These are phyloP conservation scores for Montipora foliosa DNA, from an alignment of 64 coral and sea anemone genomes.

Conservation along the genomic window DNA sequence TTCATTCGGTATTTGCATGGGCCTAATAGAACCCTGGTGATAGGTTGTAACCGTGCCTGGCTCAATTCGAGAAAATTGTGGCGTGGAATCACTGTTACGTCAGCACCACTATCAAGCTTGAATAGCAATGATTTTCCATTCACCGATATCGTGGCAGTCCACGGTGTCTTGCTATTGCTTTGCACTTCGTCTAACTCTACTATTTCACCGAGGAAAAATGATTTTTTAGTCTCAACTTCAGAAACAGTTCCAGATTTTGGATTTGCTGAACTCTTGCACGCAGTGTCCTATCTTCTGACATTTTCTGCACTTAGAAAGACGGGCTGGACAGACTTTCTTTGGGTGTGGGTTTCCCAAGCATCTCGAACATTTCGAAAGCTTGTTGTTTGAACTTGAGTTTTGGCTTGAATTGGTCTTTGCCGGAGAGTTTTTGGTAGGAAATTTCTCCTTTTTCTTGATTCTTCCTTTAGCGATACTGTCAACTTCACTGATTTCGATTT, in stretches of 20 bases:
- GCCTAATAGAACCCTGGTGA: too few relatives aligned
- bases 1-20: background rate
- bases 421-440: background rate
- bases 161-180: background rate
- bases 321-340: background rate
- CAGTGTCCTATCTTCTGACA: background rate
- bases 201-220: background rate
- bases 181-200: background rate
- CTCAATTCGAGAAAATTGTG: too few relatives aligned
- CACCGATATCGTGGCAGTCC: background rate
- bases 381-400: too few relatives aligned
- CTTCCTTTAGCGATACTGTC: background rate
- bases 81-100: too few relatives aligned
- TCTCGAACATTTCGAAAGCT: background rate
- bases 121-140: background rate
- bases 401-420: background rate
- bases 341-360: background rate
- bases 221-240: background rate
- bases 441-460: background rate
- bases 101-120: background rate
- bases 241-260: background rate
- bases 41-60: too few relatives aligned
- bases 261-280: too few relatives aligned
- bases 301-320: background rate
- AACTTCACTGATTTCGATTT: background rate